Evolutionary conservation across 2,888 invertebrate genomes (phyloP).

Genomic region (Caradrina clavipalpis): DNA sequence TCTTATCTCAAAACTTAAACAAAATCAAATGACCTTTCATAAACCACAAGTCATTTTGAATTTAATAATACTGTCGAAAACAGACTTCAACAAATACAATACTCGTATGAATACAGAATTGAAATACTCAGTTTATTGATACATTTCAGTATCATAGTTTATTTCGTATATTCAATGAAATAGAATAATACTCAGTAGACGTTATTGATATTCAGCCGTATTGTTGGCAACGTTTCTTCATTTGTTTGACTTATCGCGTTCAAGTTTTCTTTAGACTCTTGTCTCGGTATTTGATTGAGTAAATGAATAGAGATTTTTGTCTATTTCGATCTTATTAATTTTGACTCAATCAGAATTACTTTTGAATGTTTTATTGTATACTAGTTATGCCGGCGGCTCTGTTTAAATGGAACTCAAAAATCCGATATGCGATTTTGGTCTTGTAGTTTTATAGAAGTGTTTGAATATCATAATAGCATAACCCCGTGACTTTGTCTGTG

Average conservation of each 20-base stretch:
- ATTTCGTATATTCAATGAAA: constrained; percentile 39
- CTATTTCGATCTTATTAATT: background rate
- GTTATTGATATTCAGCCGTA: constrained; percentile 34
- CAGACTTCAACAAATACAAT: constrained; percentile 2
- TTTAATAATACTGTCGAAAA: background rate
- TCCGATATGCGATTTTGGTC: too few relatives aligned
- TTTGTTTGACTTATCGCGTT: constrained; percentile 29
- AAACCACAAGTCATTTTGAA: background rate
- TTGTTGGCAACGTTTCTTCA: constrained; percentile 31
- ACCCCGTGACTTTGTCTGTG: too few relatives aligned
- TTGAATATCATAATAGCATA: background rate
- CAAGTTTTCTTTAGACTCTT: constrained; percentile 29
- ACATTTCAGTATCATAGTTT: constrained; percentile 30
- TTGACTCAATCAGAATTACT: background rate
- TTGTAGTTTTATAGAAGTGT: background rate
- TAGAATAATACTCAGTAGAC: constrained; percentile 26
- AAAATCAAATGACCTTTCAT: background rate
- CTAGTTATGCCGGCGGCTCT: too few relatives aligned
- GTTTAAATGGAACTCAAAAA: too few relatives aligned
- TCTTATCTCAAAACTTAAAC: constrained; percentile 1
- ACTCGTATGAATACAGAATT: constrained; percentile 12
- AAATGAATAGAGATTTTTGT: constrained; percentile 9
- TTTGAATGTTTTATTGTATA: background rate
- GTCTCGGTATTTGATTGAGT: constrained; percentile 26
- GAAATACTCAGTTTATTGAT: constrained; percentile 38